phyloP scores from a whole-genome alignment of 1,140 invertebrate species.

The Drosophila lowei region DNA sequence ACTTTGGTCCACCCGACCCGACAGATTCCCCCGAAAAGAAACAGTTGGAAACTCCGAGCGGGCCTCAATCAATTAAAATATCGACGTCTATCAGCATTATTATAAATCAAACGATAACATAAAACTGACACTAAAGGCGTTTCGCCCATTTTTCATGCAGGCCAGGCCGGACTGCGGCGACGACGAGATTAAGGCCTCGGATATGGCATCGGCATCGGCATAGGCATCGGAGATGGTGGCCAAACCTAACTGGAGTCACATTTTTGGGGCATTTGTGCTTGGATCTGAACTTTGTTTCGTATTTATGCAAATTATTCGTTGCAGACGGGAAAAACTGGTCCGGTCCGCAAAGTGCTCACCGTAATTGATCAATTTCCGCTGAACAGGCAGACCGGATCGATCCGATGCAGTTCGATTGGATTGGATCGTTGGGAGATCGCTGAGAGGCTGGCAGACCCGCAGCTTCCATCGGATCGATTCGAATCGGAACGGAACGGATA shows the following conservation, averaged over 20 bases:
- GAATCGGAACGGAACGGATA: too few species aligned
- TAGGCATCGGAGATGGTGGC: slow-evolving; percentile 43
- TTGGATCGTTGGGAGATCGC: slow-evolving; percentile 2
- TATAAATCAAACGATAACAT: slow-evolving; percentile 82
- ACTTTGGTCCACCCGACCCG: too few species aligned
- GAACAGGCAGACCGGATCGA: slow-evolving; percentile 41
- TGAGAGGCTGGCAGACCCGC: slow-evolving; percentile 56
- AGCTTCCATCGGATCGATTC: slow-evolving; percentile 44
- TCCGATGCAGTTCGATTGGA: slow-evolving; percentile 15
- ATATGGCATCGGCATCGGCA: slow-evolving; percentile 39
- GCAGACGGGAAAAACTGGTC: slow-evolving; percentile 76
- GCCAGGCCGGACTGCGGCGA: slow-evolving; percentile 11
- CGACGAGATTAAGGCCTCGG: slow-evolving; percentile 67
- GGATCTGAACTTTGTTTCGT: slow-evolving; percentile 53
- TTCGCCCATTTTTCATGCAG: slow-evolving; percentile 77
- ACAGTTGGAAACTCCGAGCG: not conserved
- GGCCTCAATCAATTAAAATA: slow-evolving; percentile 75
- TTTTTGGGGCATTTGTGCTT: slow-evolving; percentile 29
- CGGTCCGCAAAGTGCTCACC: slow-evolving; percentile 70
- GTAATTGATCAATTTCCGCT: slow-evolving; percentile 80
- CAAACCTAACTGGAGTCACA: slow-evolving; percentile 49
- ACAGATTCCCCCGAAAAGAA: too few species aligned
- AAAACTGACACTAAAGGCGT: slow-evolving; percentile 81
- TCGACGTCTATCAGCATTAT: slow-evolving; percentile 81
- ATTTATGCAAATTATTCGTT: slow-evolving; percentile 70